Conservation (phyloP, 2,113 vertebrate species). For the Setophaga coronata region DNA sequence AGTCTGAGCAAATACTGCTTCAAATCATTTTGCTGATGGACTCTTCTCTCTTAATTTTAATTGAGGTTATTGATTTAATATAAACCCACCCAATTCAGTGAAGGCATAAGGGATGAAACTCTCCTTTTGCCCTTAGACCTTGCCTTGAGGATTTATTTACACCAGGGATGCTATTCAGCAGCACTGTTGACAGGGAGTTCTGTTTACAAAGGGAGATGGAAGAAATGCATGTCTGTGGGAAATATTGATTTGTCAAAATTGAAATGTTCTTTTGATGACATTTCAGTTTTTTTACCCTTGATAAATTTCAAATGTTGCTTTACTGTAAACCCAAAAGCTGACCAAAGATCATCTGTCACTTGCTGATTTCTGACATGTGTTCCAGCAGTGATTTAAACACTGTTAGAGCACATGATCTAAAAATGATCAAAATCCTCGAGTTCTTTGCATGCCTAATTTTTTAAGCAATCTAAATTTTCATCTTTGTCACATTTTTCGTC, state of each 20-base stretch:
- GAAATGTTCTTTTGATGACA: conserved; percentile 4
- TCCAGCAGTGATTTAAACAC: not conserved
- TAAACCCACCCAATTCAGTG: not conserved
- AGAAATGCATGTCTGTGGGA: not conserved
- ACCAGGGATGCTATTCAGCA: not conserved
- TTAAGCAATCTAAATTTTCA: not conserved
- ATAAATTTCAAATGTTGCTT: conserved; percentile 9
- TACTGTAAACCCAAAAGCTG: not conserved
- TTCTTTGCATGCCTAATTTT: not conserved
- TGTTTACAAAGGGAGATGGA: conserved; percentile 44
- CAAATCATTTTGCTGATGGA: not conserved
- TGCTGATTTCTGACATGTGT: not conserved
- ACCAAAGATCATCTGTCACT: not conserved
- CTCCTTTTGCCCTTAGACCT: not conserved
- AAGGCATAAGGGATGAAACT: not conserved
- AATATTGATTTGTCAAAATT: not conserved
- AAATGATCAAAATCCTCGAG: not conserved
- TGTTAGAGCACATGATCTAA: not conserved
- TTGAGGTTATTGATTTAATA: not conserved
- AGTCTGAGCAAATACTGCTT: not conserved
- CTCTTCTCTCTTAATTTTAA: not conserved
- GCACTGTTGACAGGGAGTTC: not conserved
- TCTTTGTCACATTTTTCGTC: not conserved
- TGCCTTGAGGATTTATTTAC: not conserved
- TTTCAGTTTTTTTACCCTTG: not conserved